These are phyloP conservation scores for Nothocercus julius DNA, from an alignment of 2,113 vertebrate species.

Conservation along the genomic window DNA sequence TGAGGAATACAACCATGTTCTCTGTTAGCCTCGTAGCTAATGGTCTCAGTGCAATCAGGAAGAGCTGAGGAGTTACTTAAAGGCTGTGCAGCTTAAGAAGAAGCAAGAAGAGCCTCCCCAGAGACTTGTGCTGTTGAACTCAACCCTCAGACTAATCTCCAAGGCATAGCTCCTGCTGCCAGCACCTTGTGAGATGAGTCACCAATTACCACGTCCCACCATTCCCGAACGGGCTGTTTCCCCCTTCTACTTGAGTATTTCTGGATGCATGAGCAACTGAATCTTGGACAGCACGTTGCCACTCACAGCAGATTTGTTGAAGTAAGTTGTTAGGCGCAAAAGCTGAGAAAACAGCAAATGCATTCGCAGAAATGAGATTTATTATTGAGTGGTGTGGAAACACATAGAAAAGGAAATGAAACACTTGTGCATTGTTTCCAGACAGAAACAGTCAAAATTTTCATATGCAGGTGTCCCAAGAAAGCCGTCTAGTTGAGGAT, in stretches of 20 bases:
- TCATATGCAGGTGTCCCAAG: background rate
- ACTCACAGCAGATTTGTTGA: background rate
- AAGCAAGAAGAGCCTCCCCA: background rate
- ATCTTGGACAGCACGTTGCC: background rate
- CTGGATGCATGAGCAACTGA: background rate
- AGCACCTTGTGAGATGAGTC: background rate
- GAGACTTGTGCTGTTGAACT: background rate
- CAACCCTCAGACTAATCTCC: background rate
- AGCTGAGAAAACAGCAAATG: background rate
- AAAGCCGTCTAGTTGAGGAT: background rate
- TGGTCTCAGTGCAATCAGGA: background rate
- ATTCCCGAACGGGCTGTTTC: rapidly evolving
- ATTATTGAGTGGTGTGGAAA: background rate
- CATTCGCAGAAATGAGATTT: background rate
- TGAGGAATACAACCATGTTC: background rate
- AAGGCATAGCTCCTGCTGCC: background rate
- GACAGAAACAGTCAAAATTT: background rate
- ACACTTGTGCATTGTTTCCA: background rate
- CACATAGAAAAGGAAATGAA: background rate
- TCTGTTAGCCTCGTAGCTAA: background rate
- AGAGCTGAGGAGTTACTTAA: background rate
- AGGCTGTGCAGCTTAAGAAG: background rate
- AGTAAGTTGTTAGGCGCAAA: background rate
- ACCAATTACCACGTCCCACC: rapidly evolving
- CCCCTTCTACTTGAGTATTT: rapidly evolving